phyloP scores from a whole-genome alignment of 2,113 vertebrate genomes.

The Noturus placidus region DNA sequence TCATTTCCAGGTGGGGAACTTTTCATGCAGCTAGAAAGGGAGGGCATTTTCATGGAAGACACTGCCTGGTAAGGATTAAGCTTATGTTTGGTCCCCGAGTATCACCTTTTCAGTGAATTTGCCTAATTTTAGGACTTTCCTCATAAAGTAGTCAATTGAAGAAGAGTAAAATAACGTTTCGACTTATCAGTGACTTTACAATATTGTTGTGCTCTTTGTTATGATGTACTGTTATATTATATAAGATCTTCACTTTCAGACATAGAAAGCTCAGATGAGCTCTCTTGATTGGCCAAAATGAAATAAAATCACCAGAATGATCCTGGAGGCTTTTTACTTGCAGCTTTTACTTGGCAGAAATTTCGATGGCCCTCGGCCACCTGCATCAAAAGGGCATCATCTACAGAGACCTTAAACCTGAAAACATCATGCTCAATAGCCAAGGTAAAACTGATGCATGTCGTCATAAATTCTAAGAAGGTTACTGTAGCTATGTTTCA shows the following conservation, averaged over 20 bases:
- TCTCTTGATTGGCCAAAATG: slow-evolving; percentile 39
- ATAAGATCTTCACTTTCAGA: slow-evolving; percentile 29
- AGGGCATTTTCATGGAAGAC: slow-evolving; percentile 99
- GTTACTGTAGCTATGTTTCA: not conserved
- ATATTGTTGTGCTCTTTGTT: not conserved
- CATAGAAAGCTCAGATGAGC: slow-evolving; percentile 20
- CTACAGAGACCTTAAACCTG: slow-evolving; percentile 97
- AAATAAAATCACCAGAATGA: slow-evolving; percentile 48
- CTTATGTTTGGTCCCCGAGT: not conserved
- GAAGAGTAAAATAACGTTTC: not conserved
- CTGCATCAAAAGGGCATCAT: slow-evolving; percentile 99
- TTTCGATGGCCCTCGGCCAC: slow-evolving; percentile 98
- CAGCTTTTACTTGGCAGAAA: slow-evolving; percentile 99
- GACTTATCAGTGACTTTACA: not conserved
- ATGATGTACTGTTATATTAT: not conserved
- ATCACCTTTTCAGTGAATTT: not conserved
- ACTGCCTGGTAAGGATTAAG: slow-evolving; percentile 86
- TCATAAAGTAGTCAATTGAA: not conserved
- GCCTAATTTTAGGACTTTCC: not conserved
- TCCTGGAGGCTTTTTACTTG: slow-evolving; percentile 57
- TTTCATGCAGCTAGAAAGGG: slow-evolving; percentile 98
- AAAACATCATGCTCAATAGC: slow-evolving; percentile 99
- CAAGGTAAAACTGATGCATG: slow-evolving; percentile 75
- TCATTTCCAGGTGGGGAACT: slow-evolving; percentile 88
- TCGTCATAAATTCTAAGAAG: not conserved